A percentile compares a stretch with the other conserved stretches of the same genome.
phyloP scores from a whole-genome alignment of 1,140 invertebrate genomes.

The Colletes gigas region DNA sequence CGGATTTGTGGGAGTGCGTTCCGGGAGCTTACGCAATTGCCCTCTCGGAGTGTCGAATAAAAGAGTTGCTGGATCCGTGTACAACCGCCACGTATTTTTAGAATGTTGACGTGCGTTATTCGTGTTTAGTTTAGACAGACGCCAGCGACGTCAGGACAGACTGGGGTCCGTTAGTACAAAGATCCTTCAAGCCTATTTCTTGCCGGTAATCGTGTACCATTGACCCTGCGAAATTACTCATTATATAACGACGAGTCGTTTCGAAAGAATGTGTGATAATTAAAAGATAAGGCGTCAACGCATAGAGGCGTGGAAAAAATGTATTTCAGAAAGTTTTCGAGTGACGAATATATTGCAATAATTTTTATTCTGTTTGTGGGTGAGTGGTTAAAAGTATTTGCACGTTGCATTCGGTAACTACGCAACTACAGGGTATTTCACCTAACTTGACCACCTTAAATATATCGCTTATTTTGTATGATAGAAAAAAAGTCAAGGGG shows the following conservation, averaged over 20 bases:
- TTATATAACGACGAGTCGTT: too few species aligned
- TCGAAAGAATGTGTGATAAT: not conserved
- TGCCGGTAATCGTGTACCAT: not conserved
- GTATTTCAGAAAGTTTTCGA: not conserved
- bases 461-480: too few species aligned
- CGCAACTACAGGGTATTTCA: too few species aligned
- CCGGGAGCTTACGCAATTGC: conserved; percentile 67
- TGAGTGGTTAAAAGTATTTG: too few species aligned
- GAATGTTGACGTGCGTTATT: conserved; percentile 58
- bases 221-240: too few species aligned
- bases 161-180: conserved; percentile 16
- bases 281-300: too few species aligned
- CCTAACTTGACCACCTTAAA: too few species aligned
- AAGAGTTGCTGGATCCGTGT: conserved; percentile 72
- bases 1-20: conserved; percentile 51
- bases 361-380: too few species aligned
- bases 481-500: too few species aligned
- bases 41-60: conserved; percentile 58
- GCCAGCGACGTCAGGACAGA: too few species aligned
- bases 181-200: not conserved
- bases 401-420: too few species aligned
- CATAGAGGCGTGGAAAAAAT: not conserved
- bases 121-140: conserved; percentile 15
- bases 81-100: conserved; percentile 73
- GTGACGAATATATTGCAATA: too few species aligned